Evolutionary conservation across 2,888 invertebrate genomes (phyloP).

Genomic region (Spisula solida): DNA sequence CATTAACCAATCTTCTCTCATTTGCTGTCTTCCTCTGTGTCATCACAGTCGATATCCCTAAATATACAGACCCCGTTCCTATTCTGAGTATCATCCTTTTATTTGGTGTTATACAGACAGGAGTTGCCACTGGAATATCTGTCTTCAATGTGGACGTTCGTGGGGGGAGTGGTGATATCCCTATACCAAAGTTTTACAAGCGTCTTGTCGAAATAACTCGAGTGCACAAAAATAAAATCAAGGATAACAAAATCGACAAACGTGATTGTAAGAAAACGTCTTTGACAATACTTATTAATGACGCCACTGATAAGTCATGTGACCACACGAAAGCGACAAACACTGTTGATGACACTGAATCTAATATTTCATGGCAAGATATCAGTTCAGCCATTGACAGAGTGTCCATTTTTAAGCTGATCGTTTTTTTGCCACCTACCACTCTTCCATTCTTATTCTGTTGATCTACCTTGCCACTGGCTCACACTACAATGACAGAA

Average conservation of each 20-base stretch:
- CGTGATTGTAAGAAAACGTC: neutral
- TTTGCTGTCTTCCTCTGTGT: neutral
- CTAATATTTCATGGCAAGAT: neutral
- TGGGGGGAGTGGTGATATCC: neutral
- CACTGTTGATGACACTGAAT: neutral
- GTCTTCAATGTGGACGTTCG: neutral
- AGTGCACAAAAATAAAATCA: neutral
- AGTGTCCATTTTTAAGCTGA: neutral
- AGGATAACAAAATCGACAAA: neutral
- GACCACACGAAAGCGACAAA: neutral
- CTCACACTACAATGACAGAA: neutral
- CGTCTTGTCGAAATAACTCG: neutral
- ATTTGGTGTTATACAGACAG: neutral
- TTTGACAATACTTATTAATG: too few relatives aligned
- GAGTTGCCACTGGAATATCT: neutral
- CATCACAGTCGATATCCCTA: neutral
- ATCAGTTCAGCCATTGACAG: neutral
- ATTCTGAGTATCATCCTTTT: neutral
- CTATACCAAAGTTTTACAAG: neutral
- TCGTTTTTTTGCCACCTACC: neutral
- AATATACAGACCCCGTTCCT: neutral
- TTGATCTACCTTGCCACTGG: neutral
- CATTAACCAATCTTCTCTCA: neutral
- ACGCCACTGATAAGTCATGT: neutral
- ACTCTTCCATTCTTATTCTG: neutral